Evolutionary conservation across 2,797 vertebrate species (phyloP), one percentile per base, ranked within the genome.

Genomic region (Crenichthys baileyi): DNA sequence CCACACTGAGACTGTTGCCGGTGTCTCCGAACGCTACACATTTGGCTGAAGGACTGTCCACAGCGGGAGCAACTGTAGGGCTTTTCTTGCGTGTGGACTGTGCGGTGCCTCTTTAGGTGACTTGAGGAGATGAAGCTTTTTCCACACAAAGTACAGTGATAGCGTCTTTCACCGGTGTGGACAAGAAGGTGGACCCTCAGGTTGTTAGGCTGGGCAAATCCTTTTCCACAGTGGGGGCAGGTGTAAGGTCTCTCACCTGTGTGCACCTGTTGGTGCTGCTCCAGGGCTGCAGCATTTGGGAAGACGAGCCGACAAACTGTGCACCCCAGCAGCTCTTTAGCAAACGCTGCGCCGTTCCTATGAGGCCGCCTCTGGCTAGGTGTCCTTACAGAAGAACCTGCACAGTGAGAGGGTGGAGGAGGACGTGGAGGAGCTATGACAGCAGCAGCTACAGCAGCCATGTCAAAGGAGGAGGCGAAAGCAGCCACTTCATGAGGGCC

Each of bases 101-200:
- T 94, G 85, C 92, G 92, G 86, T 95, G 94, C 67, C 94, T 79
- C 89, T 95, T 95, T 53, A 95, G 87, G 68, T 94, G 93, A 79
- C 93, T 94, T 12, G 94, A 93, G 0, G 94, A 94, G 82, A 95
- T 93, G 86, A 95, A 95, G 24, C 93, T 93, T 83, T 95, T 94
- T 7, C 94, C 94, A 1, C 94, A 95, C 56, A 94, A 85, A 0
- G 92, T 84, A 67, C 94, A 95, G 6, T 86, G 85, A 41, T 94
- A 95, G 4, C 94, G 93, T 26, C 94, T 80, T 90, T 95, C 94
- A 0, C 94, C 92, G 0, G 91, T 93, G 91, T 95, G 94, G 56
- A 95, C 92, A n/a, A 93, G 92, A 11, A 94, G 90, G 86, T 95
- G 94, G 13, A 94, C 93, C 11, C 94, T 88, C 76, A 96, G 88